phyloP scores from a whole-genome alignment of 2,888 invertebrate species.

The Clistopyga incitator region DNA sequence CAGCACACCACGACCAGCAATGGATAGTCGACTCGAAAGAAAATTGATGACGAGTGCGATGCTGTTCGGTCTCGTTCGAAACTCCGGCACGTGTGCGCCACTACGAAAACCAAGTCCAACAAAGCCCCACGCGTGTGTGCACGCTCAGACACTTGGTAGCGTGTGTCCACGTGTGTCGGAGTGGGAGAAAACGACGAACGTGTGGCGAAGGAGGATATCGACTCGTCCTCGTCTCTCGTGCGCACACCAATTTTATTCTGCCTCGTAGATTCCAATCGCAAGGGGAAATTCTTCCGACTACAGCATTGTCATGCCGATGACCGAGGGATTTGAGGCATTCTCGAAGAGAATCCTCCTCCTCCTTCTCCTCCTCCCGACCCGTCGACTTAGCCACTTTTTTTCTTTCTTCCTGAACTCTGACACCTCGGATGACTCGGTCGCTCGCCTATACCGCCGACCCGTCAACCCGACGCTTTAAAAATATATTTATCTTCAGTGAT shows the following conservation, averaged over 20 bases:
- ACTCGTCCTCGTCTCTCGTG: constrained; percentile 18
- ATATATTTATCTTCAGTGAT: constrained; percentile 53
- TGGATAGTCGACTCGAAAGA: constrained; percentile 51
- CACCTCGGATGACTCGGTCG: constrained; percentile 38
- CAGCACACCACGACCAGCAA: constrained; percentile 20
- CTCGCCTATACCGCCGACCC: background rate
- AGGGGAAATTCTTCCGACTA: constrained; percentile 55
- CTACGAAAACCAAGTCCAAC: constrained; percentile 16
- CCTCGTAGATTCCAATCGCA: constrained; percentile 32
- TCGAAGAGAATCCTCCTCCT: too few species aligned
- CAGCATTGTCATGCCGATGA: constrained; percentile 61
- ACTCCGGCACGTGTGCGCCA: constrained; percentile 30
- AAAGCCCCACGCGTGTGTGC: background rate
- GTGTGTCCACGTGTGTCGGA: constrained; percentile 26
- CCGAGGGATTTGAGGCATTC: constrained; percentile 30
- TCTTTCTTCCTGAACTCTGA: constrained; percentile 43
- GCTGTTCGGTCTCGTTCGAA: constrained; percentile 52
- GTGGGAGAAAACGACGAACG: constrained; percentile 32
- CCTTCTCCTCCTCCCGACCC: constrained; percentile 7
- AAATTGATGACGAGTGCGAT: constrained; percentile 64
- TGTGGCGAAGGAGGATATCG: constrained; percentile 42
- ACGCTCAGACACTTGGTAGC: constrained; percentile 22
- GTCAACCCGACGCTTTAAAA: constrained; percentile 40
- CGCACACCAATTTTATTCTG: constrained; percentile 45
- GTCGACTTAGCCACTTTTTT: constrained; percentile 23